These are phyloP conservation scores for Ctenochaetus hawaiiensis DNA, from an alignment of 2,797 vertebrate genomes.

Conservation along the genomic window DNA sequence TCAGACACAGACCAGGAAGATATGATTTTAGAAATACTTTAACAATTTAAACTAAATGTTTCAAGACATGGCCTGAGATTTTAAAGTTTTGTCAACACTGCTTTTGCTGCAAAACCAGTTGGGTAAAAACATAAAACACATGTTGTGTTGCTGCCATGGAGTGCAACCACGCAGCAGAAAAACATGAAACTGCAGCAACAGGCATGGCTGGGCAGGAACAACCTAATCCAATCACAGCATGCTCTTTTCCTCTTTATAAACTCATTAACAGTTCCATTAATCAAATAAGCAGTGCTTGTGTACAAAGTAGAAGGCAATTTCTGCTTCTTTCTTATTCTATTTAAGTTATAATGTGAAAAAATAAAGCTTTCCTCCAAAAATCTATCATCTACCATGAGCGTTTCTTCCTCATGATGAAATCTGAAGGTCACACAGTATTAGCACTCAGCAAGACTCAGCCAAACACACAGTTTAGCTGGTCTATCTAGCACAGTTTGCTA, in stretches of 20 bases:
- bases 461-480: constrained; percentile 47
- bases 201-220: constrained; percentile 24
- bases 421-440: constrained; percentile 25
- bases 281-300: constrained; percentile 1
- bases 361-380: background rate
- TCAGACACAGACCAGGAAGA: background rate
- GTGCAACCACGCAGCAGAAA: constrained; percentile 18
- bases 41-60: background rate
- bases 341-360: constrained; percentile 7
- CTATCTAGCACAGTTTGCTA: constrained; percentile 61
- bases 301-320: background rate
- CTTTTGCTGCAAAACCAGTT: constrained; percentile 44
- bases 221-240: constrained; percentile 26
- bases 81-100: background rate
- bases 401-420: constrained; percentile 10
- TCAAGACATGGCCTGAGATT: background rate
- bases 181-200: constrained; percentile 37
- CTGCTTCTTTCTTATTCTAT: background rate
- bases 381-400: background rate
- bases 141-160: constrained; percentile 4
- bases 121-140: constrained; percentile 1
- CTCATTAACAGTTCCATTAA: constrained; percentile 23
- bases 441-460: constrained; percentile 31
- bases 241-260: constrained; percentile 19
- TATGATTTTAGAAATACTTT: background rate